A percentile compares a stretch with the other conserved stretches of the same genome.
Evolutionary conservation across 1,140 invertebrate genomes (phyloP).

Genomic region (Anoplophora glabripennis): DNA sequence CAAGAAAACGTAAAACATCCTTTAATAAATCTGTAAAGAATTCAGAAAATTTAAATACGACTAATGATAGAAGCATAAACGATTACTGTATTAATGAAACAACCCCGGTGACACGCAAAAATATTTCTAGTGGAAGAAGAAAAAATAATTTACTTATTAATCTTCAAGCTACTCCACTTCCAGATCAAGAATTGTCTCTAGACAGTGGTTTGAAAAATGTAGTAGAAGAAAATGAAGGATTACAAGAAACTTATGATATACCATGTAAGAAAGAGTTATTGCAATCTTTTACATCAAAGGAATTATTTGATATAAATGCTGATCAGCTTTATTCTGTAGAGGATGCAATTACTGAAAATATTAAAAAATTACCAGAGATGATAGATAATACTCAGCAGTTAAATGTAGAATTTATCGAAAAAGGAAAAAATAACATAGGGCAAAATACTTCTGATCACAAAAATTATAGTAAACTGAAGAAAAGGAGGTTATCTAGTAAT

Average conservation of each 20-base stretch:
- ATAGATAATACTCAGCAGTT: too few species aligned
- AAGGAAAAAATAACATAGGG: too few species aligned
- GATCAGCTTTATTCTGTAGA: too few species aligned
- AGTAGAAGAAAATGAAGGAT: not conserved
- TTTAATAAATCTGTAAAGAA: not conserved
- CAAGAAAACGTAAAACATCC: slow-evolving; percentile 10
- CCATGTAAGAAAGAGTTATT: not conserved
- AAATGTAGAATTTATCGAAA: too few species aligned
- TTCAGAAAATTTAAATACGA: not conserved
- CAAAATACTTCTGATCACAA: too few species aligned
- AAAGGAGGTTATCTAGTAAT: too few species aligned
- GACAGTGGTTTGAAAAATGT: not conserved
- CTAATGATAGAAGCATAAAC: not conserved
- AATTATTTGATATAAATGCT: too few species aligned
- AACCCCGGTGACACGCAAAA: not conserved
- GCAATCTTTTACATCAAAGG: too few species aligned
- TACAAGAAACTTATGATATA: not conserved
- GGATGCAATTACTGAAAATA: too few species aligned
- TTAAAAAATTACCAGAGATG: too few species aligned
- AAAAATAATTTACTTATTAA: not conserved
- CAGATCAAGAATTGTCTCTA: not conserved
- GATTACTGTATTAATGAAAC: not conserved
- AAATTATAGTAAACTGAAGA: too few species aligned
- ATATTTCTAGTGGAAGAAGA: not conserved
- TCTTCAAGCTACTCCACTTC: not conserved